A percentile compares a stretch with the other conserved stretches of the same genome.
Evolutionary conservation across 2,888 invertebrate genomes (phyloP).

Genomic region (Tenodera sinensis): DNA sequence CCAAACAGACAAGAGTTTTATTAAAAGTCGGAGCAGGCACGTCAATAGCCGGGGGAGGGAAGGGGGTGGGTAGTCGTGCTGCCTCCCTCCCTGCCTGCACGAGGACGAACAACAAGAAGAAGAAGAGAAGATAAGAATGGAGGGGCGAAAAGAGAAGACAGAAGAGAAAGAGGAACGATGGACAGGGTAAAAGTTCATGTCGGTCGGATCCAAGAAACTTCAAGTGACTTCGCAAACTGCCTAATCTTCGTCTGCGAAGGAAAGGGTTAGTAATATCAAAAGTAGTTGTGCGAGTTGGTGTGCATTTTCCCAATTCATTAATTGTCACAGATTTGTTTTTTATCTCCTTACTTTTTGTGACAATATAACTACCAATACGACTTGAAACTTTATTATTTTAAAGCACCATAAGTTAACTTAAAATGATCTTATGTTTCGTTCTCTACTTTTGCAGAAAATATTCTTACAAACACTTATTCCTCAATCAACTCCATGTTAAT

Average conservation of each 20-base stretch:
- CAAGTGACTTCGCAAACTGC: neutral
- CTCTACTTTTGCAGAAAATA: too few relatives aligned
- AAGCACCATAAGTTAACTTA: too few relatives aligned
- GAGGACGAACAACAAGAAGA: conserved; percentile 10
- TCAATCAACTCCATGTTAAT: too few relatives aligned
- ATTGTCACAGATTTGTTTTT: too few relatives aligned
- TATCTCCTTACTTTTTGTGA: too few relatives aligned
- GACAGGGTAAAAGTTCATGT: conserved; percentile 16
- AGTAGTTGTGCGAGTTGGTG: too few relatives aligned
- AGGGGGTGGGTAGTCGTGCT: conserved; percentile 17
- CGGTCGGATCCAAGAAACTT: conserved; percentile 3
- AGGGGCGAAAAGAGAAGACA: conserved; percentile 13
- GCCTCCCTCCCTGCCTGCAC: neutral
- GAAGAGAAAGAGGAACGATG: conserved; percentile 22
- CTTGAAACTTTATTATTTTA: too few relatives aligned
- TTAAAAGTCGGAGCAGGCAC: conserved; percentile 50
- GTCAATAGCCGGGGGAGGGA: conserved; percentile 42
- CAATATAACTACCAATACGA: too few relatives aligned
- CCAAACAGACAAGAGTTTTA: conserved; percentile 56
- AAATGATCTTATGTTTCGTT: too few relatives aligned
- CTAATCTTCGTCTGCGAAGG: neutral
- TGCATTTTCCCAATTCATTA: too few relatives aligned
- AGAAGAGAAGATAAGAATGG: neutral
- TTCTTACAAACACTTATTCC: too few relatives aligned
- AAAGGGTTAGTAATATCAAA: too few relatives aligned